Conservation (phyloP, 1,140 invertebrate genomes). For the Araneus ventricosus region DNA sequence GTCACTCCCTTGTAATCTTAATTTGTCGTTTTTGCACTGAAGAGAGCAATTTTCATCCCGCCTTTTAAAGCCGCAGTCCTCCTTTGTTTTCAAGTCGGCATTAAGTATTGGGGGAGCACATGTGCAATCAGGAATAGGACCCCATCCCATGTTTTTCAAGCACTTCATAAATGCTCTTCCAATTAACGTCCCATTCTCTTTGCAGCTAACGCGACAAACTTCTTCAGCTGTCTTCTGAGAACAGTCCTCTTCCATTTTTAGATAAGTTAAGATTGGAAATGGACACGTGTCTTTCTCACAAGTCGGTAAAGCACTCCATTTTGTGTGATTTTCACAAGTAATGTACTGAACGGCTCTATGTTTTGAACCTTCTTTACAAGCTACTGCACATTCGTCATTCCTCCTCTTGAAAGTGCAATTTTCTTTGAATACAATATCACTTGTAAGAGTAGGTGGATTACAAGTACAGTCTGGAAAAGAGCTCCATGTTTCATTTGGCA, state of each 20-base stretch:
- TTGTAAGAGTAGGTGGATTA: neutral
- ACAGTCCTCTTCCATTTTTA: neutral
- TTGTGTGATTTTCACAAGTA: constrained; percentile 1
- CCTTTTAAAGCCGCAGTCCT: neutral
- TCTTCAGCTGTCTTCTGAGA: neutral
- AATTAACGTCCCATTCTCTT: neutral
- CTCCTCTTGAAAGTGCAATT: neutral
- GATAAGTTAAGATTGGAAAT: neutral
- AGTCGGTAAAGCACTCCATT: neutral
- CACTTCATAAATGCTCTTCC: neutral
- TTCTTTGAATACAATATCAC: neutral
- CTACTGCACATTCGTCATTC: neutral
- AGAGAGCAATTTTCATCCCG: neutral
- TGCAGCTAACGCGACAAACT: neutral
- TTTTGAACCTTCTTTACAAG: neutral
- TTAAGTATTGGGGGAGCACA: neutral
- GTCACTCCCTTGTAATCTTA: neutral
- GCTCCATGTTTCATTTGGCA: neutral
- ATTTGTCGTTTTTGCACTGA: neutral
- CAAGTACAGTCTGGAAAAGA: constrained; percentile 21
- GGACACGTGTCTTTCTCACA: neutral
- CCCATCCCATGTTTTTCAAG: neutral
- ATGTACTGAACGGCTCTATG: neutral
- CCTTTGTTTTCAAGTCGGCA: neutral
- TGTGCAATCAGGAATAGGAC: neutral